phyloP scores from a whole-genome alignment of 2,113 vertebrate genomes.

The Poeciliopsis retropinna region DNA sequence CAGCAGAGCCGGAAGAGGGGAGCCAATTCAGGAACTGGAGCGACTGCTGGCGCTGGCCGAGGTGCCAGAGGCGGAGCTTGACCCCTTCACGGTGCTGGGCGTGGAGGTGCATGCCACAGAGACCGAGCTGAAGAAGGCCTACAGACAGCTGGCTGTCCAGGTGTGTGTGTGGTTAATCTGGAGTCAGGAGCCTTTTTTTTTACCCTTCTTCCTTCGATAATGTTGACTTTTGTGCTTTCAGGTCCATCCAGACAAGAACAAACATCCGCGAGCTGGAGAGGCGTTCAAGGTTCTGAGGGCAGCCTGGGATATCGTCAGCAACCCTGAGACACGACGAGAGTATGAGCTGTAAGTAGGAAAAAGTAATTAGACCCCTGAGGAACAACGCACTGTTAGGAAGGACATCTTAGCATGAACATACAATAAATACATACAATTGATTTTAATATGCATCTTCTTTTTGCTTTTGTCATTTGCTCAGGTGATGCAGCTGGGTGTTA shows the following conservation, averaged over 20 bases:
- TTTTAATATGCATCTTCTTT: background rate
- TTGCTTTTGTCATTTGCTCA: background rate
- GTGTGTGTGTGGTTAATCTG: constrained; percentile 51
- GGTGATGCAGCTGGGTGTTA: background rate
- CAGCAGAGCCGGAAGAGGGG: constrained; percentile 64
- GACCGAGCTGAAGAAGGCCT: constrained; percentile 88
- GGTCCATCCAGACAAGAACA: constrained; percentile 97
- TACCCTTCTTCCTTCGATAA: constrained; percentile 17
- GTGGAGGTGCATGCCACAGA: constrained; percentile 88
- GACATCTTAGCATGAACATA: background rate
- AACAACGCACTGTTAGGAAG: background rate
- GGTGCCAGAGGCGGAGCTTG: constrained; percentile 89
- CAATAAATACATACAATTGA: background rate
- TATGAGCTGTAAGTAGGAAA: constrained; percentile 89
- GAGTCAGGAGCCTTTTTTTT: background rate
- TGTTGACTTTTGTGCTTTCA: constrained; percentile 62
- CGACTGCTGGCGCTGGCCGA: constrained; percentile 87
- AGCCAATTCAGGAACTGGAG: constrained; percentile 85
- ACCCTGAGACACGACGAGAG: constrained; percentile 88
- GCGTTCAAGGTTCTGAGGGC: constrained; percentile 94
- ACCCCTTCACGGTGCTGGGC: constrained; percentile 90
- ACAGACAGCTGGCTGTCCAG: constrained; percentile 87
- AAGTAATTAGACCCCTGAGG: background rate
- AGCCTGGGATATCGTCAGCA: constrained; percentile 96
- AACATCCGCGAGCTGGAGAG: constrained; percentile 91